These are phyloP conservation scores for Lutjanus argentimaculatus DNA, from an alignment of 2,797 vertebrate genomes.

Conservation along the genomic window DNA sequence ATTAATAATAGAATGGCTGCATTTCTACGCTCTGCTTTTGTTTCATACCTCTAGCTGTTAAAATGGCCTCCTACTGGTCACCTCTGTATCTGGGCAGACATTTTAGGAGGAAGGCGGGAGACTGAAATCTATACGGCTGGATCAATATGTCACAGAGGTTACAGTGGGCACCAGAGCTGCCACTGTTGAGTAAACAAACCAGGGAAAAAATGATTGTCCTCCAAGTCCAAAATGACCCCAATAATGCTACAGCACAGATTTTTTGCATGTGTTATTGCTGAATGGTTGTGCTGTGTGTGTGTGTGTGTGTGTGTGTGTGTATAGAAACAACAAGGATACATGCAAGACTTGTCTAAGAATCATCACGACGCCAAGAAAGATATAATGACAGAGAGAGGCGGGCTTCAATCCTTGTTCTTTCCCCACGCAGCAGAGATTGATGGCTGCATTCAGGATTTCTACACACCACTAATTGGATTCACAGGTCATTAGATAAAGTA, in stretches of 20 bases:
- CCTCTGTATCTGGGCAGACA: conserved; percentile 75
- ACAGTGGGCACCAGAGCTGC: conserved; percentile 58
- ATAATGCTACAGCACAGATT: conserved; percentile 60
- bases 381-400: conserved; percentile 25
- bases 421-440: conserved; percentile 69
- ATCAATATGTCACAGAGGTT: conserved; percentile 78
- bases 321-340: background rate
- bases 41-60: conserved; percentile 27
- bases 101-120: conserved; percentile 66
- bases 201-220: conserved; percentile 66
- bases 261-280: conserved; percentile 36
- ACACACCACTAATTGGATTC: conserved; percentile 85
- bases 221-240: conserved; percentile 58
- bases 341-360: conserved; percentile 9
- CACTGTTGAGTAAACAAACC: conserved; percentile 71
- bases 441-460: conserved; percentile 80
- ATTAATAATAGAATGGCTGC: background rate
- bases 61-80: conserved; percentile 68
- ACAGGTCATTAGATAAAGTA: conserved; percentile 87
- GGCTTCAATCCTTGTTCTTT: conserved; percentile 61
- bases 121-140: conserved; percentile 67
- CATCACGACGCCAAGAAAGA: conserved; percentile 12
- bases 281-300: conserved; percentile 7
- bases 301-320: background rate
- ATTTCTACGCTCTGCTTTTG: background rate